Percentiles rank a stretch among this genome's conserved stretches.
These are phyloP conservation scores for Tetrax tetrax DNA, from an alignment of 2,113 vertebrate genomes.

Conservation along the genomic window DNA sequence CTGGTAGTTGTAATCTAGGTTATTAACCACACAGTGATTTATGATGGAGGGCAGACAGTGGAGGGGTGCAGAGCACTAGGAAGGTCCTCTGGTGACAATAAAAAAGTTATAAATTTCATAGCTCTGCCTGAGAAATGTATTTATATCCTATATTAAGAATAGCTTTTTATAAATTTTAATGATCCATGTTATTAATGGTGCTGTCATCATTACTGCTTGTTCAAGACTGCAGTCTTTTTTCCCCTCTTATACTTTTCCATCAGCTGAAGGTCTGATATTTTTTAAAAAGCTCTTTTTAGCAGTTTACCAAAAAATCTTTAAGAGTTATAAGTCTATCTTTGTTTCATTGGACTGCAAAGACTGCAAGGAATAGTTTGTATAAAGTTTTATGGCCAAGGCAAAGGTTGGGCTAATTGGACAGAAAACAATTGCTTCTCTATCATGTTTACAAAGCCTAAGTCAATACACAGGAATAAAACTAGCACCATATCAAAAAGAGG, in stretches of 20 bases:
- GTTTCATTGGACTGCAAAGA: conserved; percentile 63
- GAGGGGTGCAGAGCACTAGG: conserved; percentile 71
- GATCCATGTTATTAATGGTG: conserved; percentile 87
- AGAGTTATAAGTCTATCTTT: conserved; percentile 74
- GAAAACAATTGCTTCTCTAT: conserved; percentile 75
- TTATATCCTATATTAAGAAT: conserved; percentile 89
- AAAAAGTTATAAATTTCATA: conserved; percentile 87
- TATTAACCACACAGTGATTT: conserved; percentile 86
- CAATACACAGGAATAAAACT: conserved; percentile 33
- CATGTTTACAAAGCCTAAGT: conserved; percentile 60
- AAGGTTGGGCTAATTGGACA: conserved; percentile 72
- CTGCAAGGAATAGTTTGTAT: conserved; percentile 67
- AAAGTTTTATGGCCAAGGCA: conserved; percentile 72
- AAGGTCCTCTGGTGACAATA: conserved; percentile 85
- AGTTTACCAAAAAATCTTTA: conserved; percentile 71
- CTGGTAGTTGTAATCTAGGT: conserved; percentile 84
- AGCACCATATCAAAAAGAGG: conserved; percentile 40
- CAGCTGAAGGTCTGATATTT: conserved; percentile 68
- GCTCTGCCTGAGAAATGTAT: conserved; percentile 83
- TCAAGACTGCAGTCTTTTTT: conserved; percentile 67
- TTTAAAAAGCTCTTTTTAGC: conserved; percentile 66
- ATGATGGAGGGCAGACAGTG: conserved; percentile 75
- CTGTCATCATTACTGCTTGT: conserved; percentile 75
- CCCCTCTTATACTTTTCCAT: conserved; percentile 67
- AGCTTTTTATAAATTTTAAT: conserved; percentile 93